Evolutionary conservation across 2,797 vertebrate species (phyloP).

Genomic region (Sus cebifrons): DNA sequence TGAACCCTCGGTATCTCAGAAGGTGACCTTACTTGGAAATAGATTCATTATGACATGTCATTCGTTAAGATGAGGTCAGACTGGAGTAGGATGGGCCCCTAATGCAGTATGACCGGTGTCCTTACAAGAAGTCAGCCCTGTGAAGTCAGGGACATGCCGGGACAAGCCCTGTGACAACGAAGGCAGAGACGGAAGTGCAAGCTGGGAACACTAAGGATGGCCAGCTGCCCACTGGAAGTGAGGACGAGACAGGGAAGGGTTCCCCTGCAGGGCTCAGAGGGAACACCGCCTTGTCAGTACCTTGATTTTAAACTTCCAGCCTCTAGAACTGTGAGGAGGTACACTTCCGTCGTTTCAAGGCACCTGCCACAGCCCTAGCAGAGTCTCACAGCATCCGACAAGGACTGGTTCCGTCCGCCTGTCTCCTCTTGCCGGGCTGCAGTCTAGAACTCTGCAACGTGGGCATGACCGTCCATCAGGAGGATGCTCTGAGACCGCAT

Average conservation of each 20-base stretch:
- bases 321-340: neutral
- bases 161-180: fast-evolving
- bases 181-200: neutral
- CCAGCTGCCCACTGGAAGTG: neutral
- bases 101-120: neutral
- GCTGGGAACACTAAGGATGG: neutral
- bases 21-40: neutral
- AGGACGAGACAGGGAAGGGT: neutral
- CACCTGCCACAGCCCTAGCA: neutral
- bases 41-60: neutral
- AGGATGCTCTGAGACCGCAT: neutral
- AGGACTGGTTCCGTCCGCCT: neutral
- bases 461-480: neutral
- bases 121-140: neutral
- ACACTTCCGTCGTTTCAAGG: neutral
- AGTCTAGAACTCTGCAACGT: neutral
- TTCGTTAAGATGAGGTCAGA: neutral
- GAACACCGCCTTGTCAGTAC: neutral
- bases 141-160: neutral
- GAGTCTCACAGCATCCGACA: fast-evolving
- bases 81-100: neutral
- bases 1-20: neutral
- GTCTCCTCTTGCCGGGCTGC: neutral
- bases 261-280: neutral
- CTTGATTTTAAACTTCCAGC: neutral